A percentile compares a stretch with the other conserved stretches of the same genome.
phyloP scores from a whole-genome alignment of 2,113 vertebrate genomes.

The rat (Rattus norvegicus) region GRCr8 NC_086027.1:100407001-100407500 shows the following conservation, averaged over 20 bases:
- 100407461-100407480: not conserved
- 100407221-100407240: no score
- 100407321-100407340: no score
- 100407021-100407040: no score
- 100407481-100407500: not conserved
- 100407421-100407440: accelerated
- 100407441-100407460: not conserved
- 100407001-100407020: not conserved
- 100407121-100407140: no score
- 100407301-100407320: no score
- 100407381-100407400: accelerated
- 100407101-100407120: accelerated
- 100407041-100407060: not conserved
- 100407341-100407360: no score
- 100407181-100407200: not conserved
- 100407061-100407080: not conserved
- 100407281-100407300: accelerated
- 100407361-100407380: accelerated
- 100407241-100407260: not conserved
- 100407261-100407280: no score
- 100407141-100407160: not conserved
- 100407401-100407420: accelerated
- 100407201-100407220: no score
- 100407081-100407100: no score
- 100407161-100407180: no score